phyloP scores from a whole-genome alignment of 2,888 invertebrate species.

The Eilema griseolum region DNA sequence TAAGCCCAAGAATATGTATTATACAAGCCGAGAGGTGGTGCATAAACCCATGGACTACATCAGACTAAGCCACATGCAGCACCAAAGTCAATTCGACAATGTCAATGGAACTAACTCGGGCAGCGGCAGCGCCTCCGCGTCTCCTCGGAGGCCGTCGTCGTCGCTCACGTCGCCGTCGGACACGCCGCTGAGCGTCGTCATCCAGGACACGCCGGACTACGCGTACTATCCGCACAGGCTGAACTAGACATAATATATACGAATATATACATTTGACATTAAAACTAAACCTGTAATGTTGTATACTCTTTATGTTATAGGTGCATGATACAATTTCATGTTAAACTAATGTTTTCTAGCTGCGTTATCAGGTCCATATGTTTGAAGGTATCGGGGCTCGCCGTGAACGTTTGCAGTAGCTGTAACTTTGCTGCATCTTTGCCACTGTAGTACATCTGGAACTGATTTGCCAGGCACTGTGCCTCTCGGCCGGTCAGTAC shows the following conservation, averaged over 20 bases:
- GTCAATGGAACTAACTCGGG: constrained; percentile 18
- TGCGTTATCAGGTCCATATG: constrained; percentile 93
- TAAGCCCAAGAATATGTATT: constrained; percentile 26
- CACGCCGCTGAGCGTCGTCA: constrained; percentile 34
- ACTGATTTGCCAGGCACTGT: constrained; percentile 94
- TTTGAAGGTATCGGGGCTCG: constrained; percentile 91
- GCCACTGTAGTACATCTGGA: constrained; percentile 93
- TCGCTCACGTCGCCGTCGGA: constrained; percentile 24
- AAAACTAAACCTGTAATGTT: constrained; percentile 2
- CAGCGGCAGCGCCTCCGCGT: constrained; percentile 15
- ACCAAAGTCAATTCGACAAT: constrained; percentile 24
- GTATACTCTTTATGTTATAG: neutral
- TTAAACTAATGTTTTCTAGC: constrained; percentile 89
- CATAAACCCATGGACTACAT: constrained; percentile 65
- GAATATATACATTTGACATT: constrained; percentile 1
- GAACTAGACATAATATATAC: constrained; percentile 56
- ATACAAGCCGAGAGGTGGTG: constrained; percentile 38
- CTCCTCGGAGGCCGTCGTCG: constrained; percentile 23
- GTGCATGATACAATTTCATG: constrained; percentile 32
- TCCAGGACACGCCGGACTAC: constrained; percentile 71
- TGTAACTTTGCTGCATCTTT: constrained; percentile 88
- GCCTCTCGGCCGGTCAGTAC: constrained; percentile 92
- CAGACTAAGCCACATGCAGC: constrained; percentile 43
- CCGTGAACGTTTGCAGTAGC: constrained; percentile 90
- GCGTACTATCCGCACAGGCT: constrained; percentile 74